These are phyloP conservation scores for Chrysolophus pictus DNA, from an alignment of 2,797 vertebrate genomes.

Conservation along the genomic window DNA sequence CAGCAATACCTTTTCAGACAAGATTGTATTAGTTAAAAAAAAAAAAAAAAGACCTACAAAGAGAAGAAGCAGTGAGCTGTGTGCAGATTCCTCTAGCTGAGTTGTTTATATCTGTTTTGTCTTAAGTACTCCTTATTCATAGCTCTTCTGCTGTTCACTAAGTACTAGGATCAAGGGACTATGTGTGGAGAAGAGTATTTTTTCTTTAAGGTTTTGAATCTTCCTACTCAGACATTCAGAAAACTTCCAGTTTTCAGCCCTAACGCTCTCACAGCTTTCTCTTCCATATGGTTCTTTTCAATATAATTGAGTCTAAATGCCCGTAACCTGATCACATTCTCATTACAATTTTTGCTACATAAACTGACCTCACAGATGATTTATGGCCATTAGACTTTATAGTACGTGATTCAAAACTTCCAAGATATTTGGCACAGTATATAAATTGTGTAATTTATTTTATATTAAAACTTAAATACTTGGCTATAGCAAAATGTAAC, in stretches of 20 bases:
- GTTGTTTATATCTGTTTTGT: not conserved
- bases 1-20: not conserved
- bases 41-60: not conserved
- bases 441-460: conserved; percentile 70
- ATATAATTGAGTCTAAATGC: conserved; percentile 79
- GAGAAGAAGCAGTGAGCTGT: not conserved
- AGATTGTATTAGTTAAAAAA: not conserved
- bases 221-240: conserved; percentile 45
- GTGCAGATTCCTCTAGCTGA: not conserved
- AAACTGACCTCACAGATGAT: conserved; percentile 76
- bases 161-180: conserved; percentile 24
- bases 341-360: conserved; percentile 77
- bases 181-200: not conserved
- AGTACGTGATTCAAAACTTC: conserved; percentile 68
- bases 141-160: conserved; percentile 9
- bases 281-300: conserved; percentile 82
- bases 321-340: conserved; percentile 78
- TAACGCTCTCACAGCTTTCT: conserved; percentile 70
- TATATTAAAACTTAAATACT: conserved; percentile 68
- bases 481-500: conserved; percentile 30
- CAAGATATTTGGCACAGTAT: conserved; percentile 66
- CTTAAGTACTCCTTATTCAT: not conserved
- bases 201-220: conserved; percentile 39
- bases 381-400: conserved; percentile 69
- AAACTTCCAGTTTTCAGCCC: conserved; percentile 59